These are phyloP conservation scores for Spisula solida DNA, from an alignment of 2,888 invertebrate species.

Conservation along the genomic window DNA sequence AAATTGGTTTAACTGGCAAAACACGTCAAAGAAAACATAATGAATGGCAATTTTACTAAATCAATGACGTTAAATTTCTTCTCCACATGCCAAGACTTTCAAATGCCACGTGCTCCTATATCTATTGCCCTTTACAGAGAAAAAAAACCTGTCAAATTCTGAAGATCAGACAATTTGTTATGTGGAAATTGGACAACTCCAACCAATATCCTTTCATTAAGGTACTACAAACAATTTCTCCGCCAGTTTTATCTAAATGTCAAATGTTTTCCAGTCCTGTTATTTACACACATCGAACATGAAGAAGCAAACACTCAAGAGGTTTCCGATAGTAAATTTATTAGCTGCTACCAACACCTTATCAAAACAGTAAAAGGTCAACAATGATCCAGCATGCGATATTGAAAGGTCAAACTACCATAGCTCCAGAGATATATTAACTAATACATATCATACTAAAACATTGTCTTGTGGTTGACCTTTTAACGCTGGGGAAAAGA, in stretches of 20 bases:
- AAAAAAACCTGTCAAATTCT: constrained; percentile 35
- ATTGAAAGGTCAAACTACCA: constrained; percentile 30
- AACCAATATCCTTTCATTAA: constrained; percentile 37
- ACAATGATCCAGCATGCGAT: constrained; percentile 30
- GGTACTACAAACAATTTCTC: constrained; percentile 35
- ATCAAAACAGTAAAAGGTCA: constrained; percentile 41
- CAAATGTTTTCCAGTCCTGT: constrained; percentile 24
- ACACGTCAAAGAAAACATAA: background rate
- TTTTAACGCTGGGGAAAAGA: background rate
- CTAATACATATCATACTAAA: background rate
- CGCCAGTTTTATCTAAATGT: constrained; percentile 24
- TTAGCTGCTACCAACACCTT: background rate
- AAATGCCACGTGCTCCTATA: background rate
- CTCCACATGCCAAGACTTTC: constrained; percentile 5
- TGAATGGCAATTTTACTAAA: background rate
- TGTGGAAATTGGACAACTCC: constrained; percentile 37
- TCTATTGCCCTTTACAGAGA: background rate
- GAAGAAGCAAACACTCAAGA: background rate
- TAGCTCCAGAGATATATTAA: background rate
- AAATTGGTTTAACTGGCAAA: constrained; percentile 20
- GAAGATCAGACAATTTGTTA: constrained; percentile 30
- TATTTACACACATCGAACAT: constrained; percentile 26
- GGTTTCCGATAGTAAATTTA: constrained; percentile 32
- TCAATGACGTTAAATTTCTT: constrained; percentile 8
- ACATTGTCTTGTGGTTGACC: constrained; percentile 15